Evolutionary conservation across 2,113 vertebrate species (phyloP).

Genomic region (Mesembrinibis cayennensis): DNA sequence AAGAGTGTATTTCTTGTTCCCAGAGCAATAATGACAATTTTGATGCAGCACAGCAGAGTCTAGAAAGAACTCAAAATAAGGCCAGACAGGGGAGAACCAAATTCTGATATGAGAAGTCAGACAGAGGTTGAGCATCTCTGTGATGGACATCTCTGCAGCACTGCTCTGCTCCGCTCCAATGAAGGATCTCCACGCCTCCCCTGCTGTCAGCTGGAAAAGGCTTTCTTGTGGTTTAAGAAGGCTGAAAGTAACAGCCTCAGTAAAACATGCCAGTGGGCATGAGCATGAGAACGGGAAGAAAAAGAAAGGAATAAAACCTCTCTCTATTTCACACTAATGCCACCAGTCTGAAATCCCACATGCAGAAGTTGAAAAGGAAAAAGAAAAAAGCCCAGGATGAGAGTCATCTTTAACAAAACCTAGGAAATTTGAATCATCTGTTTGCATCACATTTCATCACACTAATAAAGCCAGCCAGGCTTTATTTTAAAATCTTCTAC

Average conservation of each 20-base stretch:
- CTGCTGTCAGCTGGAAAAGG: not conserved
- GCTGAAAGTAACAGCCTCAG: not conserved
- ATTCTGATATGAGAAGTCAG: accelerated
- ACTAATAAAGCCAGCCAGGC: not conserved
- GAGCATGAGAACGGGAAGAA: accelerated
- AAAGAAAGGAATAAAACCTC: not conserved
- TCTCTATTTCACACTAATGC: accelerated
- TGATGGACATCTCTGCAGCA: not conserved
- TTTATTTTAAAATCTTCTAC: not conserved
- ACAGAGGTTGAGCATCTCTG: not conserved
- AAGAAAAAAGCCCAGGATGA: not conserved
- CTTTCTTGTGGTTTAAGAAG: accelerated
- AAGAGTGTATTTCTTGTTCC: not conserved
- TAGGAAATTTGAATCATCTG: not conserved
- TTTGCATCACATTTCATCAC: not conserved
- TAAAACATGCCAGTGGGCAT: accelerated
- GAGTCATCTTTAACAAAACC: not conserved
- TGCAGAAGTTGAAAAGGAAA: not conserved
- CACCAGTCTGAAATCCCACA: not conserved
- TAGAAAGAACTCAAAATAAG: accelerated
- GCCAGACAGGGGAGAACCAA: not conserved
- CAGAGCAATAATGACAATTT: accelerated
- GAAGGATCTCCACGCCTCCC: accelerated
- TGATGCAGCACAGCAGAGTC: not conserved
- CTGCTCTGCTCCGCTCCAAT: accelerated